phyloP scores from a whole-genome alignment of 2,113 vertebrate genomes.

The Strix aluco region DNA sequence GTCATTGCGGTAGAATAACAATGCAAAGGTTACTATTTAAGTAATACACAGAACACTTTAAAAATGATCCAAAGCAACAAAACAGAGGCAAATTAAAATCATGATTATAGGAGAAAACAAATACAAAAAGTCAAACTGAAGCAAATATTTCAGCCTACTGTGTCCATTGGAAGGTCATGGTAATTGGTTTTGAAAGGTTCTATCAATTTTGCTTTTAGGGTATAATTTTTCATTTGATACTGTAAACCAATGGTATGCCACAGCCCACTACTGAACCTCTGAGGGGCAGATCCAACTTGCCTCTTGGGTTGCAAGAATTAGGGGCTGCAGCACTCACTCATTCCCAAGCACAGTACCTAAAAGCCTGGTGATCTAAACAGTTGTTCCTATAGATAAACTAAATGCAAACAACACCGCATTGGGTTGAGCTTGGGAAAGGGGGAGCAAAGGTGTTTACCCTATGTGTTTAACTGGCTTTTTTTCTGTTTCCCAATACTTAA shows the following conservation, averaged over 20 bases:
- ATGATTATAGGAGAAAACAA: not conserved
- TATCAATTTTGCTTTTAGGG: not conserved
- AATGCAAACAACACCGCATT: not conserved
- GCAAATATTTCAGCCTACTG: not conserved
- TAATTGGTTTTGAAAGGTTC: not conserved
- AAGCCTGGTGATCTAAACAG: not conserved
- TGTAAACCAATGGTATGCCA: not conserved
- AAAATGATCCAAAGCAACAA: constrained; percentile 12
- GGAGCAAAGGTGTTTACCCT: not conserved
- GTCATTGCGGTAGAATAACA: constrained; percentile 25
- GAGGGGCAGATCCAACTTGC: not conserved
- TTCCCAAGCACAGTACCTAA: not conserved
- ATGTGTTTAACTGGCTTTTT: not conserved
- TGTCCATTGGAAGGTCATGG: not conserved
- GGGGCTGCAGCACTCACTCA: not conserved
- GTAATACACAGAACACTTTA: not conserved
- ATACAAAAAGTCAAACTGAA: not conserved
- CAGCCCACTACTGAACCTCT: not conserved
- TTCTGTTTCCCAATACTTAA: not conserved
- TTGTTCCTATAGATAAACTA: not conserved
- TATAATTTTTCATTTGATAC: not conserved
- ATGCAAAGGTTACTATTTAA: not conserved
- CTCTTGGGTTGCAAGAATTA: not conserved
- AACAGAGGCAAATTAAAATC: constrained; percentile 34
- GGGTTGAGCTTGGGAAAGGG: not conserved